Evolutionary conservation across 1,140 invertebrate genomes (phyloP), one percentile per base, ranked within the genome.

Genomic region (Rhagoletis pomonella): DNA sequence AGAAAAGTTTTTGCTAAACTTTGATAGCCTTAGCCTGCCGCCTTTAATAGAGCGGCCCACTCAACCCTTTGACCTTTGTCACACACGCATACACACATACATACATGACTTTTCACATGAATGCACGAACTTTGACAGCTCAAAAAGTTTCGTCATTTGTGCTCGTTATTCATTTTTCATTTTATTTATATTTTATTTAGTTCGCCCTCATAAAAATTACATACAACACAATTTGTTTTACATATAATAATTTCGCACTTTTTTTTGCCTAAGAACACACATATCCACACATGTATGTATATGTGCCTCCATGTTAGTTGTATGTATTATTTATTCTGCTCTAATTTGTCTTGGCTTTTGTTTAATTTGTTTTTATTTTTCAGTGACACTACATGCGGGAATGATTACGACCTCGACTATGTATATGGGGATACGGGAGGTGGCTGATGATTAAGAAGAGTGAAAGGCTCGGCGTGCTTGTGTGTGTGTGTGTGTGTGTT

Each of bases 241-340:
- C 17, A 55, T 2, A 77, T 17, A 9, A 81, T 81, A 81, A 10
- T 55, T 14, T 47, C 17, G 50, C 47, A 77, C 44, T 50, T 50
- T n/a, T n/a, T 77, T 47, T 77, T 12, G 7, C 39, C 0, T 3
- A 62, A 12, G 12, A 4, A 62, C 60, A 62, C 60, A 62, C n/a
- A 77, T 7, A 77, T 19, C 3, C 69, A 77, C 19, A 55, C 7
- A 47, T 73, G n/a, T 73, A 47, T 69, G 29, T 50, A 17, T 73
- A 2, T 5, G 10, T 47, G 14, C 69, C 39, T 73, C 0, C 17
- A 42, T 47, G 47, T 42, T 39, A 7, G 19, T 42, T 77, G 47
- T 81, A 81, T 81, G 17, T 81, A 81, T 58, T 81, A 81, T 81
- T 81, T 81, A 81, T 81, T 81, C 73, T 81, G 73, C 73, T 81